These are phyloP conservation scores for Toxotes lorentzi DNA, from an alignment of 2,797 vertebrate genomes.

Conservation along the genomic window DNA sequence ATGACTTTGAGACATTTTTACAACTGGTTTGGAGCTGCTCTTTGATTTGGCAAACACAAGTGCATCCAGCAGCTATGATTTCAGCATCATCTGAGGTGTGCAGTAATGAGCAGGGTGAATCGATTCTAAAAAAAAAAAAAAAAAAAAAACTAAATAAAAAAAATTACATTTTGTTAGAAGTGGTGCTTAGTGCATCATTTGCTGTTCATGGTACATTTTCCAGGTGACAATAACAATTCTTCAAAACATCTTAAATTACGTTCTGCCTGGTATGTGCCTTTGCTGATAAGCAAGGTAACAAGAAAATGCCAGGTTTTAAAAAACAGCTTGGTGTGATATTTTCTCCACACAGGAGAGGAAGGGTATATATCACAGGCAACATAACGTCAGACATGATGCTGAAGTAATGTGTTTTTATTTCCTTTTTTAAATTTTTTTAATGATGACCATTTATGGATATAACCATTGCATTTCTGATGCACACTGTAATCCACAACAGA, in stretches of 20 bases:
- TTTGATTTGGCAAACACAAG: slow-evolving; percentile 59
- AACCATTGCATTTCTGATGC: slow-evolving; percentile 35
- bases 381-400: slow-evolving; percentile 52
- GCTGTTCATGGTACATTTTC: slow-evolving; percentile 67
- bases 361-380: slow-evolving; percentile 18
- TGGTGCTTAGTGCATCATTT: slow-evolving; percentile 48
- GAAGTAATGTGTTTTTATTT: slow-evolving; percentile 59
- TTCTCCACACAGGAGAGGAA: slow-evolving; percentile 31
- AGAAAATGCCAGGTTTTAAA: slow-evolving; percentile 60
- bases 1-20: slow-evolving; percentile 60
- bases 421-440: slow-evolving; percentile 39
- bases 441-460: slow-evolving; percentile 48
- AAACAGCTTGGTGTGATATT: slow-evolving; percentile 49
- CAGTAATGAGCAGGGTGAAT: slow-evolving; percentile 30
- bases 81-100: slow-evolving; percentile 40
- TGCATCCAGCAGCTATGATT: slow-evolving; percentile 58
- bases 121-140: slow-evolving; percentile 10
- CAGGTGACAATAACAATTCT: slow-evolving; percentile 67
- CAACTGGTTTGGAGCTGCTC: slow-evolving; percentile 40
- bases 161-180: slow-evolving; percentile 23
- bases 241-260: slow-evolving; percentile 70
- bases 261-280: slow-evolving; percentile 62
- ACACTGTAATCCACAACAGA: slow-evolving; percentile 26
- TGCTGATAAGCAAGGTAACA: slow-evolving; percentile 69
- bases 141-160: background rate